Evolutionary conservation across 2,113 vertebrate species (phyloP).

Genomic region (Bubo blakistoni): DNA sequence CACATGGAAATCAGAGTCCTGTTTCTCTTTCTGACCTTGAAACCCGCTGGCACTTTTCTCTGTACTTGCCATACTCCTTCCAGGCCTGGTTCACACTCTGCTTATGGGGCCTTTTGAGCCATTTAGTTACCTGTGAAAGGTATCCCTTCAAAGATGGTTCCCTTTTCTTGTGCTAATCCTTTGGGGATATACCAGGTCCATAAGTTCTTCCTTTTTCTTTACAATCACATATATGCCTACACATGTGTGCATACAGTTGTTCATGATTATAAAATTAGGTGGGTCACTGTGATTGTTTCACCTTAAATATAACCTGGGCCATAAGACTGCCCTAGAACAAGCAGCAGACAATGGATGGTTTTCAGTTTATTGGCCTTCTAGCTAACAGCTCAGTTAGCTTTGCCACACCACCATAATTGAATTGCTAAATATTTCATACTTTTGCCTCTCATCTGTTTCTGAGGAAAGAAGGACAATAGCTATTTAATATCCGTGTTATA

Average conservation of each 20-base stretch:
- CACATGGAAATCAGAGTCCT: background rate
- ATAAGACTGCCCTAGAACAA: background rate
- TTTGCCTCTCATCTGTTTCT: background rate
- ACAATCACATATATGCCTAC: background rate
- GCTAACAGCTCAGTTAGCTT: background rate
- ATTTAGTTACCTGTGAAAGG: background rate
- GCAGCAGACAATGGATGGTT: background rate
- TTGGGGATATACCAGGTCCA: background rate
- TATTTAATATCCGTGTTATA: background rate
- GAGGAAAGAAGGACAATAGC: background rate
- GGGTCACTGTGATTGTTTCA: background rate
- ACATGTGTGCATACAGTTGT: background rate
- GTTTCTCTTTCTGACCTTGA: background rate
- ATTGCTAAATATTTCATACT: background rate
- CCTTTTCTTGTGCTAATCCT: background rate
- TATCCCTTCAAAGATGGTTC: background rate
- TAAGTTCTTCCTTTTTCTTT: background rate
- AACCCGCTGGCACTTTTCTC: background rate
- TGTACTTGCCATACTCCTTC: background rate
- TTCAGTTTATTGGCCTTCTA: background rate
- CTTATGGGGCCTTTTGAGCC: background rate
- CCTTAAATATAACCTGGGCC: background rate
- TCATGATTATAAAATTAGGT: background rate
- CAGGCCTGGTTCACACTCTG: background rate
- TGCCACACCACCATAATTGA: background rate